phyloP scores from a whole-genome alignment of 2,888 invertebrate species.

The Micoletzkya japonica region DNA sequence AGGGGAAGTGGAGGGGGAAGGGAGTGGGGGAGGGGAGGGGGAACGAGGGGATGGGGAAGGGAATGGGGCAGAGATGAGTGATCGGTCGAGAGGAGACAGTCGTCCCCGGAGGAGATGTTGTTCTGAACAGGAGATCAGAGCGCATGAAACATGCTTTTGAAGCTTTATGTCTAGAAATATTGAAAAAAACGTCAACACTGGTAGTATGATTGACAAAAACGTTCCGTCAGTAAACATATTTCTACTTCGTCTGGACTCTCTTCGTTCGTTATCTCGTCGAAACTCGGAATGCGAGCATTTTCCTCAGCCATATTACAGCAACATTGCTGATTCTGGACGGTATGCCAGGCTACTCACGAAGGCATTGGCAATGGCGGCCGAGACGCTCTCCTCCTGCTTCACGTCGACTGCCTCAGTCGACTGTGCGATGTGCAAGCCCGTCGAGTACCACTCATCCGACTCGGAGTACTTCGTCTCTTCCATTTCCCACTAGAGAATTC shows the following conservation, averaged over 20 bases:
- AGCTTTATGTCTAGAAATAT: too few species aligned
- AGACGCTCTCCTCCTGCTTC: conserved; percentile 18
- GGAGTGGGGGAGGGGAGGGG: conserved; percentile 10
- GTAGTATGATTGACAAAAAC: too few species aligned
- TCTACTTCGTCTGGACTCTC: too few species aligned
- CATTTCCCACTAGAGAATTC: too few species aligned
- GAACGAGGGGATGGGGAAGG: background rate
- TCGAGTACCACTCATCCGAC: conserved; percentile 13
- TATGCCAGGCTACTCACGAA: background rate
- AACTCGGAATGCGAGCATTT: too few species aligned
- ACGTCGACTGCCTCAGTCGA: background rate
- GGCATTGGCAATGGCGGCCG: conserved; percentile 20
- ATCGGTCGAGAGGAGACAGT: background rate
- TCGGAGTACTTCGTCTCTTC: too few species aligned
- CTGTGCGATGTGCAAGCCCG: conserved; percentile 13
- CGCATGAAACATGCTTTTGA: too few species aligned
- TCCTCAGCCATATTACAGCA: too few species aligned
- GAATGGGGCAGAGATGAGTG: background rate
- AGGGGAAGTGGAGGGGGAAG: background rate
- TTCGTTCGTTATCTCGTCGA: too few species aligned
- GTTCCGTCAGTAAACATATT: too few species aligned
- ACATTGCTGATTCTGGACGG: background rate
- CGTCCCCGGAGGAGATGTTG: conserved; percentile 1
- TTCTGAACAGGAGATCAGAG: too few species aligned
- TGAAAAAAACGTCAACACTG: too few species aligned